A percentile compares a stretch with the other conserved stretches of the same genome.
Conservation (phyloP, 2,113 vertebrate species). For the Malurus alboscapulatus region DNA sequence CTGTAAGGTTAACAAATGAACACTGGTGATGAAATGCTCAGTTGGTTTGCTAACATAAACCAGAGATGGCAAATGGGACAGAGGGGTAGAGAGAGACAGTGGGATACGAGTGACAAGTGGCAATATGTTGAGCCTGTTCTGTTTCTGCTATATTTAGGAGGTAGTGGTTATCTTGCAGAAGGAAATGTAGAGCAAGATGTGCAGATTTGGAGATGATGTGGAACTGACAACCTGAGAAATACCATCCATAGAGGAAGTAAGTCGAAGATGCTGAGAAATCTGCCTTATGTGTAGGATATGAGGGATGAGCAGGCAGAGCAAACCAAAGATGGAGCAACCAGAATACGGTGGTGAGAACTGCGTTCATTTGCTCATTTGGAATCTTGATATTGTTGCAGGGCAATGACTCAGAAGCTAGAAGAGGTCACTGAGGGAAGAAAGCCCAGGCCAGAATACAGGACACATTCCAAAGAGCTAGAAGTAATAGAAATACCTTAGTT, state of each 20-base stretch:
- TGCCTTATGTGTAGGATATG: slow-evolving; percentile 26
- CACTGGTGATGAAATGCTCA: neutral
- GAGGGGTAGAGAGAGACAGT: slow-evolving; percentile 21
- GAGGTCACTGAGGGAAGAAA: neutral
- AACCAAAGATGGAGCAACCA: neutral
- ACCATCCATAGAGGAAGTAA: slow-evolving; percentile 26
- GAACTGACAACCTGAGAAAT: slow-evolving; percentile 63
- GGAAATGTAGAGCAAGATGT: slow-evolving; percentile 64
- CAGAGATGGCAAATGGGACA: slow-evolving; percentile 38
- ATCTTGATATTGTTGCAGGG: neutral
- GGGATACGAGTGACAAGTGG: slow-evolving; percentile 40
- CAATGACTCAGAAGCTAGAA: neutral
- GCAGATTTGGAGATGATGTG: slow-evolving; percentile 45
- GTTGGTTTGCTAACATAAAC: slow-evolving; percentile 16
- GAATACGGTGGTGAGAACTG: neutral
- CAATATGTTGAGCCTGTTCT: slow-evolving; percentile 47
- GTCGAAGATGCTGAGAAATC: neutral
- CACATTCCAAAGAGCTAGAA: neutral
- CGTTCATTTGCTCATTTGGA: neutral
- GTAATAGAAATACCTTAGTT: neutral
- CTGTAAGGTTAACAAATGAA: neutral
- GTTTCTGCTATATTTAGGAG: slow-evolving; percentile 53
- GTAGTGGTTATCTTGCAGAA: slow-evolving; percentile 38
- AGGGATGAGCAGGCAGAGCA: neutral
- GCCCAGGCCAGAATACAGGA: neutral